Evolutionary conservation across 2,113 vertebrate species (phyloP).

Genomic region (Antechinus flavipes): DNA sequence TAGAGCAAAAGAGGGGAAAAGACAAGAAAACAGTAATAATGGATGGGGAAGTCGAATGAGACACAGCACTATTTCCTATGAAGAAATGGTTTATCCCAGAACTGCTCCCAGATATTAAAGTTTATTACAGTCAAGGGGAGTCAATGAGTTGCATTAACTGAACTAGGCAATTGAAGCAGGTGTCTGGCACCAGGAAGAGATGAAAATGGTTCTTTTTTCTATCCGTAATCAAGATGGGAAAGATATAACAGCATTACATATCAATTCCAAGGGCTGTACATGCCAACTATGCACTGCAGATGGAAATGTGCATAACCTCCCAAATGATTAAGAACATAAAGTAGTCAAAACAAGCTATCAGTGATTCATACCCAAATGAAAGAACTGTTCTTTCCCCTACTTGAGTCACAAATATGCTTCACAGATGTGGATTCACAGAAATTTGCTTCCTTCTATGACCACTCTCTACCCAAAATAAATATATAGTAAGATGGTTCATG

Average conservation of each 20-base stretch:
- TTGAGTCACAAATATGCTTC: slow-evolving; percentile 60
- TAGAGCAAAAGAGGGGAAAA: not conserved
- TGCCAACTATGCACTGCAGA: slow-evolving; percentile 53
- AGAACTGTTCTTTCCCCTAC: slow-evolving; percentile 32
- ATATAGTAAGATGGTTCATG: slow-evolving; percentile 49
- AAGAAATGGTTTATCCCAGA: slow-evolving; percentile 23
- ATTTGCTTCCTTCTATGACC: slow-evolving; percentile 41
- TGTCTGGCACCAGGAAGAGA: slow-evolving; percentile 62
- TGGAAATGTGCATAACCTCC: slow-evolving; percentile 32
- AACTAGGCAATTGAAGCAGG: slow-evolving; percentile 64
- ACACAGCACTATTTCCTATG: not conserved
- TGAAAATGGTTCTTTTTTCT: slow-evolving; percentile 57
- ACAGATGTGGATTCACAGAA: slow-evolving; percentile 55
- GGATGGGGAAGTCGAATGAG: not conserved
- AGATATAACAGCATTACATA: slow-evolving; percentile 49
- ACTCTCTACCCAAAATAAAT: slow-evolving; percentile 63
- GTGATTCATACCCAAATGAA: slow-evolving; percentile 33
- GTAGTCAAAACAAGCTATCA: slow-evolving; percentile 10
- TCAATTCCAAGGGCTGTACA: slow-evolving; percentile 24
- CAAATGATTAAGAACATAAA: slow-evolving; percentile 47
- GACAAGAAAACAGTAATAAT: not conserved
- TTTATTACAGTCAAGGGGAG: slow-evolving; percentile 58
- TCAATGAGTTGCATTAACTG: slow-evolving; percentile 17
- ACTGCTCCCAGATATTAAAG: slow-evolving; percentile 27
- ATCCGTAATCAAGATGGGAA: slow-evolving; percentile 64